A percentile compares a stretch with the other conserved stretches of the same genome.
Evolutionary conservation across 1,140 invertebrate species (phyloP).

Genomic region (Lepidurus couesii): DNA sequence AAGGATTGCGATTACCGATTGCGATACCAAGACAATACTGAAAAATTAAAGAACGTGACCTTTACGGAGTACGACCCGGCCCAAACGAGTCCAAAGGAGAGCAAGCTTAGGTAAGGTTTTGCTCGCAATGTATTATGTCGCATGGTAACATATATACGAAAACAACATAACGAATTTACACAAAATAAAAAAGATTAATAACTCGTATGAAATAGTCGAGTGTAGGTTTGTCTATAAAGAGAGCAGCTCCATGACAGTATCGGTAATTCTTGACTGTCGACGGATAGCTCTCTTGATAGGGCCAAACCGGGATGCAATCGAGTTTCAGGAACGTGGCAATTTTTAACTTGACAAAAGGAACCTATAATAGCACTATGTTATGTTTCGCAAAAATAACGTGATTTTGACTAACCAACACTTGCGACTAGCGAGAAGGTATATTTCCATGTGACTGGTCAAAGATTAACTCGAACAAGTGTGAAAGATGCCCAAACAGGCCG

Average conservation of each 20-base stretch:
- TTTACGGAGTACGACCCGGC: too few relatives aligned
- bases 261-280: conserved; percentile 54
- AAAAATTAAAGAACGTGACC: too few relatives aligned
- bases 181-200: neutral
- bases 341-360: too few relatives aligned
- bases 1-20: too few relatives aligned
- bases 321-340: neutral
- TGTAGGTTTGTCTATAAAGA: conserved; percentile 52
- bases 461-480: conserved; percentile 8
- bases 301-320: neutral
- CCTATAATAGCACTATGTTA: too few relatives aligned
- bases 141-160: too few relatives aligned
- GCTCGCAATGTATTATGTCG: too few relatives aligned
- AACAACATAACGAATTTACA: neutral
- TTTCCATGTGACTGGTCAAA: neutral
- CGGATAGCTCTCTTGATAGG: conserved; percentile 62
- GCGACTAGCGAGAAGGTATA: neutral
- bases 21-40: too few relatives aligned
- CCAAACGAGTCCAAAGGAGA: too few relatives aligned
- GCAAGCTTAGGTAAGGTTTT: too few relatives aligned
- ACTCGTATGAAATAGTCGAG: neutral
- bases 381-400: too few relatives aligned
- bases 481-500: conserved; percentile 17
- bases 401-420: neutral
- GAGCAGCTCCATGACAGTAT: conserved; percentile 62